Base-by-base conservation (phyloP, 1,140 invertebrate species). In the Vanessa atalanta region DNA sequence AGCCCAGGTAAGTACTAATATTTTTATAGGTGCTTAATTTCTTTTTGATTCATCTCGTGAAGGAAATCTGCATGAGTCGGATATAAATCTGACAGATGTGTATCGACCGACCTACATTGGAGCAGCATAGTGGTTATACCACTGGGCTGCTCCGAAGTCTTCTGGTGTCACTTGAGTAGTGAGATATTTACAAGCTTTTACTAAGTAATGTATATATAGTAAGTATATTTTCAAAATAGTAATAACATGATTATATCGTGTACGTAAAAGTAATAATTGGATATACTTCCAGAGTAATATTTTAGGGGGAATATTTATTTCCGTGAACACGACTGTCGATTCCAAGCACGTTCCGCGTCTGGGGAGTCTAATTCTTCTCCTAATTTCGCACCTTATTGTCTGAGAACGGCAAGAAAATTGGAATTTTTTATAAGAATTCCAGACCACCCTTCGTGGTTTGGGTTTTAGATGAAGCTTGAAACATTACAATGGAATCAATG, bases 311-410 rank as follows among this genome's bases (percentile, higher is more conserved):
- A 76, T 55, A 79, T 70, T 71, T 76, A 73, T 71, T 64, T 64
- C 48, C 71, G 60, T 57, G 69, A 65, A 53, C 83, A 83, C 79
- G 83, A 77, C 73, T 82, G 76, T 78, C 65, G 53, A 92, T 88
- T 86, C 90, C 15, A 47, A 69, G 70, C 90, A 92, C 88, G 90
- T 83, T 70, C 70, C 47, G 48, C 74, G 70, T 77, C 79, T 76
- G 82, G 86, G 88, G 86, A 85, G 83, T 84, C 86, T 89, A 90
- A 91, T 92, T 90, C 87, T 87, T 85, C 83, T 88, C 85, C 89
- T 91, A 91, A 92, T 89, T 91, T 92, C 83, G 87, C 85, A 92
- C 88, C 89, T 91, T 92, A 89, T 89, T 91, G 87, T 86, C 75
- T 83, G 82, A 79, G 79, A 81, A 82, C 79, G 80, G 81, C 79